Percentiles rank a stretch among this genome's conserved stretches.
Conservation (phyloP, 2,113 vertebrate genomes). For the Seriola aureovittata region DNA sequence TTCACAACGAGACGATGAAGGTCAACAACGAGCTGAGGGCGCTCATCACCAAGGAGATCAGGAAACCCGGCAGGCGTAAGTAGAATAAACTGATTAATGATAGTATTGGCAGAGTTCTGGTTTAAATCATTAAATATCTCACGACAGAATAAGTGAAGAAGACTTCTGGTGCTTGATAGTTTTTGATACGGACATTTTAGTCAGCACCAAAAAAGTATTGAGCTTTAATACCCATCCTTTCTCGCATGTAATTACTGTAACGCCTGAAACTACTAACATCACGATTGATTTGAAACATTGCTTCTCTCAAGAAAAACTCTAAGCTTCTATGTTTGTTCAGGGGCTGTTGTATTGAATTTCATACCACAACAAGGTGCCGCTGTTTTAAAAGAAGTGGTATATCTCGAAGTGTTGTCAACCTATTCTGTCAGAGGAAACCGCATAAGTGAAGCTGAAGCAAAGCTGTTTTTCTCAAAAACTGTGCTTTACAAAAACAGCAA, state of each 20-base stretch:
- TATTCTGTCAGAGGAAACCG: background rate
- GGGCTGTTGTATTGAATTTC: background rate
- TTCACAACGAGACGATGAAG: slow-evolving; percentile 87
- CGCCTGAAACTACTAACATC: too few relatives aligned
- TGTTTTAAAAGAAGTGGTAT: background rate
- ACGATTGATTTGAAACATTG: background rate
- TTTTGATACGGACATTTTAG: too few relatives aligned
- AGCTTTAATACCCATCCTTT: too few relatives aligned
- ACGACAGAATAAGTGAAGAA: too few relatives aligned
- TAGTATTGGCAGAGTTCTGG: too few relatives aligned
- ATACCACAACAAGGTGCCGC: background rate
- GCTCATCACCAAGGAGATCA: slow-evolving; percentile 95
- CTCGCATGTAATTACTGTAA: too few relatives aligned
- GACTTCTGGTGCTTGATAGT: too few relatives aligned
- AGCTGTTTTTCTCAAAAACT: background rate
- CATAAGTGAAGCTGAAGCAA: background rate
- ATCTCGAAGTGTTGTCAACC: background rate
- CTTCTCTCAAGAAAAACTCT: background rate
- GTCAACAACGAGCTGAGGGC: slow-evolving; percentile 91
- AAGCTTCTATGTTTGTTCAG: background rate
- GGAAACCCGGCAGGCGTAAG: slow-evolving; percentile 96
- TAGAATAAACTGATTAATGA: slow-evolving; percentile 33
- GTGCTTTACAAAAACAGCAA: background rate
- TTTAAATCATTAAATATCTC: too few relatives aligned
- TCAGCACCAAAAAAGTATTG: too few relatives aligned